Evolutionary conservation across 2,888 invertebrate species (phyloP), one percentile per base, ranked within the genome.

Genomic region (Lycophotia porphyrea): DNA sequence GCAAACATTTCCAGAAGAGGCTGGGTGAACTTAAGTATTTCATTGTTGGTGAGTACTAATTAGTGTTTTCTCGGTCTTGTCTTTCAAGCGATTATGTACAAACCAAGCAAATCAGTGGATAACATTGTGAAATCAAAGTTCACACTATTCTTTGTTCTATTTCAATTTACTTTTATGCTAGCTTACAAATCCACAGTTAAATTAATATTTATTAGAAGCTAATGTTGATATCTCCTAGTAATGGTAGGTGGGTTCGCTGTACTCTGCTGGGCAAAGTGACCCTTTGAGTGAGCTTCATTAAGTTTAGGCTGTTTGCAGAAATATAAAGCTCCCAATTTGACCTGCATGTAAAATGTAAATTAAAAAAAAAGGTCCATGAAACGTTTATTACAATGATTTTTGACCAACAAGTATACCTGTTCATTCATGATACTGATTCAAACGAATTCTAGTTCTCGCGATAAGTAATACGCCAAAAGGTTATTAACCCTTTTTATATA

Each of bases 1-100:
- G 99, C 9, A 97, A 97, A 81, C 97, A 98, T 64, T 99, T 99
- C 96, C 99, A 99, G 93, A 97, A 98, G 88, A 98, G 97, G 90
- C 94, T 99, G 63, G 98, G 97, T 7, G 97, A 97, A 71, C 96
- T 98, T 83, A 98, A 98, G 91, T 99, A 98, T 91, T 98, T 98
- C 90, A 97, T 98, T 86, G 97, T 97, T 90, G 96, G 96, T 96
- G 78, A 94, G 96, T 93, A 18, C 11, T 34, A 34, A 9, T 24
- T 66, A 18, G 21, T 67, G 15, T 49, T n/a, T 31, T 61, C 9
- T 39, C 31, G 5, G n/a, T 31, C 18, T 31, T 1, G n/a, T 31
- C 18, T 31, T 1, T 24, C 18, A 21, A 70, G 27, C 34, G 2
- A 55, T 69, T 24, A 27, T 49, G 36, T 31, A n/a, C 24, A 11